These are phyloP conservation scores for Coregonus ussuriensis DNA, from an alignment of 2,797 vertebrate species.

Conservation along the genomic window DNA sequence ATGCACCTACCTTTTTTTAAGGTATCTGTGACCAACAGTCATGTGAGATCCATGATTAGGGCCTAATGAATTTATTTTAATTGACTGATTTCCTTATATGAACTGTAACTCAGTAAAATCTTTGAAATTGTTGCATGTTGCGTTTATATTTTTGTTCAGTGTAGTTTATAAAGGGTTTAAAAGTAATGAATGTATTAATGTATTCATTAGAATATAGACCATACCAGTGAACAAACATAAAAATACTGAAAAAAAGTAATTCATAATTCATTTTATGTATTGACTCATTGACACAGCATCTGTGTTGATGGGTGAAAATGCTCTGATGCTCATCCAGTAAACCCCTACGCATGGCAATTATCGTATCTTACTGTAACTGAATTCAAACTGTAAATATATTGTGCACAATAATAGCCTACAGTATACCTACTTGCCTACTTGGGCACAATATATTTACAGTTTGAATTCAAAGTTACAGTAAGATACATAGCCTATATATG, in stretches of 20 bases:
- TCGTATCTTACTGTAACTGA: background rate
- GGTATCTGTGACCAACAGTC: too few relatives aligned
- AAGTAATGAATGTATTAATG: background rate
- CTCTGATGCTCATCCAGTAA: background rate
- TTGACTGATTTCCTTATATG: too few relatives aligned
- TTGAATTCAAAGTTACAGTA: background rate
- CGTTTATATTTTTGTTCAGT: too few relatives aligned
- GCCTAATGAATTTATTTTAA: too few relatives aligned
- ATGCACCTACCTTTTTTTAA: too few relatives aligned
- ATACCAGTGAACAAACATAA: background rate
- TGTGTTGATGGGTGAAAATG: background rate
- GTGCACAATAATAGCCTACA: background rate
- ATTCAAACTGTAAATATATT: too few relatives aligned
- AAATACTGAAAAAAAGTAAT: background rate
- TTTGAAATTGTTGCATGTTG: too few relatives aligned
- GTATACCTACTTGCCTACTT: background rate
- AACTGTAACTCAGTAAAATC: too few relatives aligned
- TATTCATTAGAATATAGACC: background rate
- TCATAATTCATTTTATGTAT: too few relatives aligned
- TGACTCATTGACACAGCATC: too few relatives aligned
- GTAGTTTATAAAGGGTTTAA: too few relatives aligned
- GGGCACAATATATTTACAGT: background rate
- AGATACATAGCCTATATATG: background rate
- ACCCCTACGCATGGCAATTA: background rate
- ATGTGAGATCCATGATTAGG: too few relatives aligned